Base-by-base conservation (phyloP, 2,113 vertebrate genomes). In the Pachypanchax playfairii region DNA sequence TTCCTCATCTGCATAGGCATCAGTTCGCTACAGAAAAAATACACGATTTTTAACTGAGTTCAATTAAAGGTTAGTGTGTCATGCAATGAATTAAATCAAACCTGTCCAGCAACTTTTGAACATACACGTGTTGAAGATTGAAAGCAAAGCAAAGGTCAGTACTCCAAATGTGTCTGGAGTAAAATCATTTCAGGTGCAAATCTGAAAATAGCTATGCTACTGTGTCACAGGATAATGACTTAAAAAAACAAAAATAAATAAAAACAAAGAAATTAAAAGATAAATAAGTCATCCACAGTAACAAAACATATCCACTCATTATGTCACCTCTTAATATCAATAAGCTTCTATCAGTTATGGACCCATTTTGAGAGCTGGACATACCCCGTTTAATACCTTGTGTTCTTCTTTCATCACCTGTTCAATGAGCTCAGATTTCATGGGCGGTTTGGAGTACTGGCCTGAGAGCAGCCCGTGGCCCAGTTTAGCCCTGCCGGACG, bases 391-490 rank as follows among this genome's bases (percentile, higher is more conserved):
- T 93, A 94, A 91, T 96, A 98, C 96, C 96, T 98, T 98, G 91
- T 95, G 84, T 86, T 97, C 96, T 93, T 99, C 97, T 90, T 96
- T 98, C 94, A 98, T 96, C 94, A 99, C 97, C 93, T 99, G 97
- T 91, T 99, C 97, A 85, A 99, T 99, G 87, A 99, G 93, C 79
- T 99, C 97, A 62, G 95, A 95, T 95, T 98, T 99, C 92, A 93
- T 67, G 26, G 97, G 97, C 43, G 97, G 96, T 90, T 97, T 99
- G 74, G 97, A 94, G 88, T 94, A 94, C 51, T 94, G 97, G 87
- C 97, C 97, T 84, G 97, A 99, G 79, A 99, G 95, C 65, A 99
- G 94, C 25, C 96, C 97, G 0, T 99, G 95, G 84, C 97, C 97
- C 85, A 99, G 29, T 90, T 99, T 99, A 81, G 96, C 94, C 95